Conservation (phyloP, 2,888 invertebrate genomes). For the Cynaeus angustus region DNA sequence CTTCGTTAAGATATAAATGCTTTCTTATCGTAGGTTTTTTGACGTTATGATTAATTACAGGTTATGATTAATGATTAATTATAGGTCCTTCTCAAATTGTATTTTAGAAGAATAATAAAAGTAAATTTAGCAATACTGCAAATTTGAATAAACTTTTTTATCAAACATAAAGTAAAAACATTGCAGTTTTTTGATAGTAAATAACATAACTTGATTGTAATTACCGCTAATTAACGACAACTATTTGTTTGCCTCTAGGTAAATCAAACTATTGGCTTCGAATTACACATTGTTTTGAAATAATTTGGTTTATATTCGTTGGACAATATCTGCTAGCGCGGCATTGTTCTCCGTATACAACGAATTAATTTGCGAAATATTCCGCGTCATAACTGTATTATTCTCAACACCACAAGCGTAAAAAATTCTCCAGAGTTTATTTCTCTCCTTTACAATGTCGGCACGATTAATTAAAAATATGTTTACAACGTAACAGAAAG, state of each 20-base stretch:
- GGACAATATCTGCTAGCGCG: background rate
- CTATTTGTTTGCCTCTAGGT: background rate
- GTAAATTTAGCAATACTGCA: too few species aligned
- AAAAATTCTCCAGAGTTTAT: slow-evolving; percentile 16
- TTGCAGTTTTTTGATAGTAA: too few species aligned
- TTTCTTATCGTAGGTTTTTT: too few species aligned
- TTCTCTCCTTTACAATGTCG: slow-evolving; percentile 13
- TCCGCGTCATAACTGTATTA: slow-evolving; percentile 19
- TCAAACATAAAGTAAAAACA: too few species aligned
- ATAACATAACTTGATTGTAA: too few species aligned
- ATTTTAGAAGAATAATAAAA: too few species aligned
- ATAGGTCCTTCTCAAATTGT: too few species aligned
- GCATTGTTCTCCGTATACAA: slow-evolving; percentile 4
- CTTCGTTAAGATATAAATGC: too few species aligned
- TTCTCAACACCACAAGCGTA: slow-evolving; percentile 11
- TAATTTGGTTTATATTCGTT: slow-evolving; percentile 5
- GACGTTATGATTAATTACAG: too few species aligned
- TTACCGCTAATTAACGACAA: too few species aligned
- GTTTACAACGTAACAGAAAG: background rate
- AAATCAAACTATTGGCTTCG: slow-evolving; percentile 3
- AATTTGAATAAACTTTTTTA: too few species aligned
- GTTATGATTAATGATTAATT: too few species aligned
- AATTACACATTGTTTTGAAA: background rate
- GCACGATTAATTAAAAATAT: slow-evolving; percentile 29
- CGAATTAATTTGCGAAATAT: slow-evolving; percentile 16